phyloP scores from a whole-genome alignment of 1,140 invertebrate genomes.

The Chionoecetes opilio region DNA sequence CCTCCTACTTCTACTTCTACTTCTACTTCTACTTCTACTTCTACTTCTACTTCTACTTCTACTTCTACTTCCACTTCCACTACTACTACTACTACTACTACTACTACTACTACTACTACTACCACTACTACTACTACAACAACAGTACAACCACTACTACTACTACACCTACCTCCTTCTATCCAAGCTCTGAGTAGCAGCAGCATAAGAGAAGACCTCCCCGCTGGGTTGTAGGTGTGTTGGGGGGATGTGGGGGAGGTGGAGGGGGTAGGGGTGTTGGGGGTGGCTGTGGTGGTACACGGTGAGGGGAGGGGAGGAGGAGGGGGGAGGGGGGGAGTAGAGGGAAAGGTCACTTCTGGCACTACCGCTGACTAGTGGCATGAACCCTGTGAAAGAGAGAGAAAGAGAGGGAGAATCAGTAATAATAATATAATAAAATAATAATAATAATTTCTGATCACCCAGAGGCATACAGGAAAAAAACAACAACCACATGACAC shows the following conservation, averaged over 20 bases:
- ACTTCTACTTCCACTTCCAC: no score
- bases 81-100: conserved; percentile 48
- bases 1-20: no score
- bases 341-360: not conserved
- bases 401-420: not conserved
- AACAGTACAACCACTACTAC: no score
- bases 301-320: not conserved
- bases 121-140: conserved; percentile 35
- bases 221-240: not conserved
- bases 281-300: conserved; percentile 24
- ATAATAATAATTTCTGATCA: no score
- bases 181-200: conserved; percentile 38
- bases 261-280: not conserved
- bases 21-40: no score
- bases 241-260: not conserved
- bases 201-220: not conserved
- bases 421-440: no score
- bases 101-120: conserved; percentile 43
- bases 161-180: conserved; percentile 40
- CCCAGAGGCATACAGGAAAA: no score
- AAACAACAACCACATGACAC: no score
- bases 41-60: no score
- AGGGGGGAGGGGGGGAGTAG: not conserved
- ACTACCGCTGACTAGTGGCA: not conserved
- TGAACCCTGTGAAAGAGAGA: not conserved